Conservation (phyloP, 2,797 vertebrate genomes). For the Dicrostonyx torquatus region DNA sequence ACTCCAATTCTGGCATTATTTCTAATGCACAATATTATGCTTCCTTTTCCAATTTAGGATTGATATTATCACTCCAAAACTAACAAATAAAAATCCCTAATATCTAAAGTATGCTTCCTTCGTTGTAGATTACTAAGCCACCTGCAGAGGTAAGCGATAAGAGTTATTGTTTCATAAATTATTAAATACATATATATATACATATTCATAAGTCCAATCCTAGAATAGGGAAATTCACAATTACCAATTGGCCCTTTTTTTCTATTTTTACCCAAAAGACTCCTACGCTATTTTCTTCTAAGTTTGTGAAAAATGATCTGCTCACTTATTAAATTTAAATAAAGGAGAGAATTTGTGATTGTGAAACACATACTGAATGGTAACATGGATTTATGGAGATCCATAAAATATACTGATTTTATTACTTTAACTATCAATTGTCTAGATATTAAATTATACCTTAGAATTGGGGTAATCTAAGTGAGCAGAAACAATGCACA, state of each 20-base stretch:
- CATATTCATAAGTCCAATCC: not conserved
- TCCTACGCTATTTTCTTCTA: not conserved
- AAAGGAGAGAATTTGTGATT: not conserved
- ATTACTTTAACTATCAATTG: not conserved
- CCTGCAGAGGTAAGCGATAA: not conserved
- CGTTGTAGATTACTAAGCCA: not conserved
- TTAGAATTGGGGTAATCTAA: not conserved
- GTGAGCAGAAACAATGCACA: not conserved
- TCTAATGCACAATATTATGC: not conserved
- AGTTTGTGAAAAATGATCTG: conserved; percentile 21
- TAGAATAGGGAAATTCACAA: not conserved
- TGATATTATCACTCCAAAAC: not conserved
- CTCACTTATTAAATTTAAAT: not conserved
- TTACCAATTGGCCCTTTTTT: not conserved
- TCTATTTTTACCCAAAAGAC: not conserved
- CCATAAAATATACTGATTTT: not conserved
- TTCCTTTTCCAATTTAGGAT: not conserved
- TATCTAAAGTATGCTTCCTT: not conserved
- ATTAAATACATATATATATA: not conserved
- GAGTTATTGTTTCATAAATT: not conserved
- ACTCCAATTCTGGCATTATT: not conserved
- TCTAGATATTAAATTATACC: not conserved
- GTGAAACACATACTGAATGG: not conserved
- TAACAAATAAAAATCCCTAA: not conserved
- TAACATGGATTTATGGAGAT: not conserved